Evolutionary conservation across 1,140 invertebrate genomes (phyloP), one percentile per base, ranked within the genome.

Genomic region (Drosophila oshimai): DNA sequence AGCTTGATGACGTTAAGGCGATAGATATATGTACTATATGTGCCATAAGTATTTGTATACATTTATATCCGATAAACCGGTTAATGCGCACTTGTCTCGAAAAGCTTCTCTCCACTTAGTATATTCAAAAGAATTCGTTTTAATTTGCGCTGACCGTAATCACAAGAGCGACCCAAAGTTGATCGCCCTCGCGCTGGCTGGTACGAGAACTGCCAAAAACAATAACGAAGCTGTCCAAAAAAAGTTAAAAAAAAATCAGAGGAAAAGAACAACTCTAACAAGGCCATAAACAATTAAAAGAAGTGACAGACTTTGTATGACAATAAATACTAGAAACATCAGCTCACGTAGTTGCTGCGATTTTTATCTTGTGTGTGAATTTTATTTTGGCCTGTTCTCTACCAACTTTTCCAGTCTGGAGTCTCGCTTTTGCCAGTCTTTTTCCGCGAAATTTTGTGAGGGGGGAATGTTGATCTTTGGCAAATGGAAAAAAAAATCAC

Each of bases 241-340:
- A 54, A n/a, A n/a, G n/a, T n/a, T 18, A 34, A 67, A 15, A 24
- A 2, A 46, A 42, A n/a, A 26, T 29, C 26, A 62, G 37, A 49
- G 46, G 29, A 49, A 54, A 15, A 44, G 51, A 75, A 58, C 46
- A 31, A 45, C 22, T 54, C 46, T 49, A 80, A 57, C 47, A 65
- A 61, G 49, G 79, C 62, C 74, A 74, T 78, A 83, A 78, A 74
- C 79, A 83, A 79, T 83, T 83, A 83, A 84, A 84, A 71, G 76
- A 84, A 83, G 79, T 84, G 79, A 84, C 74, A 84, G 74, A 79
- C 79, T 77, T 46, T 84, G 74, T 83, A 83, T 74, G 75, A 78
- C 65, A 70, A 60, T 68, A 73, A 69, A 71, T 74, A 74, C 45
- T 71, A 67, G 65, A 71, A 58, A 42, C 68, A 61, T 45, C 26